These are phyloP conservation scores for Anadara kagoshimensis DNA, from an alignment of 1,140 invertebrate genomes.

Conservation along the genomic window DNA sequence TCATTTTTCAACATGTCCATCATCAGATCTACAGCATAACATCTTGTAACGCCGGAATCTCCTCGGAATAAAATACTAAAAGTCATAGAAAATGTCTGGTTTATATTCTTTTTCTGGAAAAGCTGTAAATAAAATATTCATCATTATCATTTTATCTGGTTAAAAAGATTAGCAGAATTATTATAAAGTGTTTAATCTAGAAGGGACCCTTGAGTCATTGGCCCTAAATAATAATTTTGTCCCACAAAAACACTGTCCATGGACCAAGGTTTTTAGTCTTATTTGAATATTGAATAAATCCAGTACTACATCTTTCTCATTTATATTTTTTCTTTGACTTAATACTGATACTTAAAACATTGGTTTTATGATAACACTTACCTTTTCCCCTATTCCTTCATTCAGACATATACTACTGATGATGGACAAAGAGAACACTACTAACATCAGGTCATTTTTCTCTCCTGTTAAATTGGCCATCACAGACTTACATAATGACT, in stretches of 20 bases:
- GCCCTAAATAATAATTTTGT: no score
- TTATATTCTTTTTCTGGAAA: conserved; percentile 64
- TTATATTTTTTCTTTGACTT: no score
- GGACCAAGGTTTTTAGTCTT: background rate
- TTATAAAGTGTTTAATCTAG: no score
- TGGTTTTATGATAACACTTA: conserved; percentile 20
- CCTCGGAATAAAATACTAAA: conserved; percentile 66
- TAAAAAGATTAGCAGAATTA: background rate
- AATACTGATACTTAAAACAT: no score
- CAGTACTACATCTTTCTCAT: no score
- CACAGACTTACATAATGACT: conserved; percentile 52
- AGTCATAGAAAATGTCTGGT: conserved; percentile 63
- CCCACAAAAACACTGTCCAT: background rate
- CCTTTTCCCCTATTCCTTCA: conserved; percentile 62
- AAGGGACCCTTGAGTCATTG: no score
- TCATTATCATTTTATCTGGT: background rate
- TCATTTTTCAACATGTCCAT: conserved; percentile 59
- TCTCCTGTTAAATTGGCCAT: conserved; percentile 55
- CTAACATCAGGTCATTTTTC: conserved; percentile 48
- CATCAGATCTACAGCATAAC: conserved; percentile 67
- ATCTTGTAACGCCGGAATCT: conserved; percentile 47
- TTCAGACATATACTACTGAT: conserved; percentile 63
- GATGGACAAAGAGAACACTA: conserved; percentile 61
- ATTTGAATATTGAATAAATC: background rate
- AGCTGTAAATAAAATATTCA: conserved; percentile 50